These are phyloP conservation scores for Leucophenga montana DNA, from an alignment of 2,888 invertebrate genomes.

Conservation along the genomic window DNA sequence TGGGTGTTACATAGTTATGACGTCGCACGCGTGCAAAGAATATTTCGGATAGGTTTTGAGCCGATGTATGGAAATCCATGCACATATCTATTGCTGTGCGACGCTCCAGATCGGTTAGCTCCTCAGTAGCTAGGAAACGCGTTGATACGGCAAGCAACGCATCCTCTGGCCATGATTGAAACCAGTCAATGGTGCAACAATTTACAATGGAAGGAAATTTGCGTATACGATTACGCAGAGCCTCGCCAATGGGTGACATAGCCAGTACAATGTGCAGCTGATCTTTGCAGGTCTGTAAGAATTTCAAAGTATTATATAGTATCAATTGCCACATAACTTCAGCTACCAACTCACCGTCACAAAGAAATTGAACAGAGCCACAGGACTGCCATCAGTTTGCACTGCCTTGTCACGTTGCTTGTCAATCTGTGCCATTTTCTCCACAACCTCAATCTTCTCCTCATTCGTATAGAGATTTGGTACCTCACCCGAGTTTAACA, in stretches of 20 bases:
- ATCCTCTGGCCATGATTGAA: conserved; percentile 96
- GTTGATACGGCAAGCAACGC: conserved; percentile 91
- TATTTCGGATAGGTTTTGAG: conserved; percentile 80
- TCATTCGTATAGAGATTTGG: conserved; percentile 90
- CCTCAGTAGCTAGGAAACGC: conserved; percentile 85
- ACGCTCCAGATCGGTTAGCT: conserved; percentile 83
- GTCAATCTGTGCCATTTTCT: conserved; percentile 93
- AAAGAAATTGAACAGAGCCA: conserved; percentile 93
- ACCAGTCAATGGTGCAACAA: conserved; percentile 97
- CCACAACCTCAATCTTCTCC: conserved; percentile 91
- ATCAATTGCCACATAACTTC: no score
- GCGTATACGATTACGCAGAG: conserved; percentile 85
- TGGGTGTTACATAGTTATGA: conserved; percentile 92
- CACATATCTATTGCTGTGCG: conserved; percentile 89
- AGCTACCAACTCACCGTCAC: conserved; percentile 74
- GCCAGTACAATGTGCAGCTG: conserved; percentile 91
- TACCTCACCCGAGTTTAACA: conserved; percentile 94
- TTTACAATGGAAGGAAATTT: conserved; percentile 95
- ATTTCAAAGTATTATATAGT: background rate
- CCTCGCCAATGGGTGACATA: conserved; percentile 93
- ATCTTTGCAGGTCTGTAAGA: conserved; percentile 83
- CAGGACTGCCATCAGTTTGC: conserved; percentile 93
- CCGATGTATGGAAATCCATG: conserved; percentile 90
- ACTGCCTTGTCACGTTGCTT: conserved; percentile 88
- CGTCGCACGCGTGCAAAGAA: conserved; percentile 81